Evolutionary conservation across 92 coral and sea anemone species (phyloP).

Genomic region (Zoanthus solanderi): DNA sequence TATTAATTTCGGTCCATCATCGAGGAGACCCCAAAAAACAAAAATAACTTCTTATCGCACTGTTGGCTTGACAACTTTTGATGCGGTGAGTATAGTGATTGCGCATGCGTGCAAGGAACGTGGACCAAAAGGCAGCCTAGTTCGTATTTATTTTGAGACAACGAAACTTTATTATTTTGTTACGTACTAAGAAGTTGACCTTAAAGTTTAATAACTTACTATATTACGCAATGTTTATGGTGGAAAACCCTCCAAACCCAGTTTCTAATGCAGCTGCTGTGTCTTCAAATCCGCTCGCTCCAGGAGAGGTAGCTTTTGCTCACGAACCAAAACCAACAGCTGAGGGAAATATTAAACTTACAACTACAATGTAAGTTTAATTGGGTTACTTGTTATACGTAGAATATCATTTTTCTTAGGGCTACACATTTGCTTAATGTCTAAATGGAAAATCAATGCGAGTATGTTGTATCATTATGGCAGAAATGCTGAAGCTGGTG

Average conservation of each 20-base stretch:
- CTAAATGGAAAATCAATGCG: slow-evolving; percentile 2
- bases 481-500: slow-evolving; percentile 93
- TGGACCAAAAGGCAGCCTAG: background rate
- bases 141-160: background rate
- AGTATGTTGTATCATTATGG: background rate
- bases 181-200: background rate
- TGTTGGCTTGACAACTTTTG: slow-evolving; percentile 48
- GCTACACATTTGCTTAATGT: background rate
- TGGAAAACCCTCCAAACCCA: slow-evolving; percentile 70
- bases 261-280: slow-evolving; percentile 60
- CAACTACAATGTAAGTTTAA: slow-evolving; percentile 71
- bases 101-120: slow-evolving; percentile 24
- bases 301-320: slow-evolving; percentile 40
- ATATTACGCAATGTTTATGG: slow-evolving; percentile 79
- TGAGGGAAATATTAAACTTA: slow-evolving; percentile 83
- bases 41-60: background rate
- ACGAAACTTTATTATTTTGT: background rate
- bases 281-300: slow-evolving; percentile 78
- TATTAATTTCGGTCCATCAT: too few species aligned
- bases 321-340: slow-evolving; percentile 73
- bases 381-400: too few species aligned
- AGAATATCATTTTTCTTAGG: background rate
- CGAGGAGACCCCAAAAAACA: too few species aligned
- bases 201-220: background rate
- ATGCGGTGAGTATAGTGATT: slow-evolving; percentile 6